Percentiles rank a stretch among this genome's conserved stretches.
Conservation (phyloP, 2,888 invertebrate genomes). For the Sipha maydis region DNA sequence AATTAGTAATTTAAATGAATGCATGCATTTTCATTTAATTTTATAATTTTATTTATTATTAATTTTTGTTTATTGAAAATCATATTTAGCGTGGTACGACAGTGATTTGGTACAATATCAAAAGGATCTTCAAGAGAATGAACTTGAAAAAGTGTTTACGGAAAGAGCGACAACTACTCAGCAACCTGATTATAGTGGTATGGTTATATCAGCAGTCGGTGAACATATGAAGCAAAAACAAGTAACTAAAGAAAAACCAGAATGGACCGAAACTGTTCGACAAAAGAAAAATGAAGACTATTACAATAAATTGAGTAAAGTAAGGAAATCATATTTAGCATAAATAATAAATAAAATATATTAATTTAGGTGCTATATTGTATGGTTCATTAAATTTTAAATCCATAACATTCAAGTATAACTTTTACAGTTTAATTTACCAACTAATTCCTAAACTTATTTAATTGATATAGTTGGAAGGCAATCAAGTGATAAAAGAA, state of each 20-base stretch:
- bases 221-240: conserved; percentile 74
- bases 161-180: conserved; percentile 80
- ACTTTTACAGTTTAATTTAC: neutral
- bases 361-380: neutral
- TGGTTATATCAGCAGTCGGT: conserved; percentile 70
- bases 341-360: neutral
- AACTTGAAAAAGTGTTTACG: conserved; percentile 88
- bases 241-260: conserved; percentile 79
- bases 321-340: conserved; percentile 62
- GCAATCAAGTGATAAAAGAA: conserved; percentile 85
- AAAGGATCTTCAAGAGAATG: conserved; percentile 82
- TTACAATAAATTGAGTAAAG: conserved; percentile 81
- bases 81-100: conserved; percentile 86
- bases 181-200: conserved; percentile 72
- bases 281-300: conserved; percentile 84
- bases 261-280: conserved; percentile 86
- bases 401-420: neutral
- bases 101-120: conserved; percentile 86
- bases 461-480: conserved; percentile 73
- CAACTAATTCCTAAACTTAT: conserved; percentile 34
- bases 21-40: conserved; percentile 1
- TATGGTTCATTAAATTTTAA: neutral
- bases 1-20: neutral
- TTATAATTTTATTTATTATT: neutral
- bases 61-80: conserved; percentile 12